A percentile compares a stretch with the other conserved stretches of the same genome.
Conservation (phyloP, 2,113 vertebrate species). For the Riparia riparia region DNA sequence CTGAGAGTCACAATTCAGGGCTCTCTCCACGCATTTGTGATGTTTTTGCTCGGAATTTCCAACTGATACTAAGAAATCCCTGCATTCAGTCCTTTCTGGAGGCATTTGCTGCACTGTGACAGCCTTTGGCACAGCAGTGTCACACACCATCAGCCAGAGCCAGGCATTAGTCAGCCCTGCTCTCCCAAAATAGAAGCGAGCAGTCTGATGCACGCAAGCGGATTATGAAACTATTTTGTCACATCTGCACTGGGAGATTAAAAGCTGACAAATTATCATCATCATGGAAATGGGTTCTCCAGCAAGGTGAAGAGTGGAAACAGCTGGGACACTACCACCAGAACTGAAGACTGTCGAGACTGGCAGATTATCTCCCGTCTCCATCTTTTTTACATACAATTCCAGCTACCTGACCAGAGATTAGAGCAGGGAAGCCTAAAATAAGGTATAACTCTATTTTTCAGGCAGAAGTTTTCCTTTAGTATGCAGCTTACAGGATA, state of each 20-base stretch:
- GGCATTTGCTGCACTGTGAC: background rate
- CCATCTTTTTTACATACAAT: background rate
- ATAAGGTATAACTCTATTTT: background rate
- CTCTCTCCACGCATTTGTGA: fast-evolving
- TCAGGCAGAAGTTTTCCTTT: background rate
- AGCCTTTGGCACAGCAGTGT: background rate
- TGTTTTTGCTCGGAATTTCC: background rate
- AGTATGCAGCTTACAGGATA: background rate
- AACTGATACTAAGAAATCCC: background rate
- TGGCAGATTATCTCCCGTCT: background rate
- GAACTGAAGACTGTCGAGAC: background rate
- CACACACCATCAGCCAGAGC: background rate
- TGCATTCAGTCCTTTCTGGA: background rate
- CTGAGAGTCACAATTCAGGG: fast-evolving
- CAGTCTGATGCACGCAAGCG: background rate
- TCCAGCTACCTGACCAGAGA: background rate
- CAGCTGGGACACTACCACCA: background rate
- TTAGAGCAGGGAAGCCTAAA: background rate
- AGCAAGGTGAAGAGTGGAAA: background rate
- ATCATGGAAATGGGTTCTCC: constrained; percentile 13
- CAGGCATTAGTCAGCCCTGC: background rate
- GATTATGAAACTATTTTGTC: constrained; percentile 39
- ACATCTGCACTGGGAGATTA: constrained; percentile 36
- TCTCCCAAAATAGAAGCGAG: background rate
- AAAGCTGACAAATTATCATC: constrained; percentile 42